Base-by-base conservation (phyloP, 2,113 vertebrate species). In the Ailuropoda melanoleuca region DNA sequence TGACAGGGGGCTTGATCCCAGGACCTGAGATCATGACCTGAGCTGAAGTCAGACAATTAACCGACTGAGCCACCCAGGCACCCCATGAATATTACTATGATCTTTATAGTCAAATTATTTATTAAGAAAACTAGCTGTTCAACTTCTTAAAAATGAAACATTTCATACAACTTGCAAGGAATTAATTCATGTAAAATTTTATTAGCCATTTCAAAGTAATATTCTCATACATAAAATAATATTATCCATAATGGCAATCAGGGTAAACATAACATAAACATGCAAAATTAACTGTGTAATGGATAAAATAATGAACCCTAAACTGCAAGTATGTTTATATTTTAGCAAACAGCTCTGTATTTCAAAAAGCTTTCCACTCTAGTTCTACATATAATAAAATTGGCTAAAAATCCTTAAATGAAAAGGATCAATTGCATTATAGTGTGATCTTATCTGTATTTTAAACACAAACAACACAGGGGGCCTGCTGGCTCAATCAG, bases 81-180 rank as follows among this genome's bases (percentile, higher is more conserved):
- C 17, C 64, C 34, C 34, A 90, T 88, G 43, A 24, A 72, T 81
- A 91, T 96, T 85, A 81, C n/a, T 72, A 53, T 62, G 55, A 60
- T 81, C 23, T 82, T 85, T 62, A 58, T 31, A 68, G n/a, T 87
- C 6, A 93, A 72, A 86, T 95, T 92, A 70, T 68, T 92, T 92
- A 55, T 64, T 91, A 93, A 94, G 78, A 92, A 92, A 93, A 90
- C 46, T 48, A 81, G 46, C 18, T 74, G 21, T 19, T 93, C 23
- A 84, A n/a, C 60, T 95, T 60, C 81, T 88, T 88, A 62, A 90
- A 92, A 89, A 87, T 4, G 23, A 80, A 89, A 93, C 24, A 50
- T 95, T 80, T 70, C 72, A 92, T 2, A 68, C 50, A 95, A 92
- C 34, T 21, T 60, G 60, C 48, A 91, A 92, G 46, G 19, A 94